These are phyloP conservation scores for Podarcis cretensis DNA, from an alignment of 2,113 vertebrate genomes.

Conservation along the genomic window DNA sequence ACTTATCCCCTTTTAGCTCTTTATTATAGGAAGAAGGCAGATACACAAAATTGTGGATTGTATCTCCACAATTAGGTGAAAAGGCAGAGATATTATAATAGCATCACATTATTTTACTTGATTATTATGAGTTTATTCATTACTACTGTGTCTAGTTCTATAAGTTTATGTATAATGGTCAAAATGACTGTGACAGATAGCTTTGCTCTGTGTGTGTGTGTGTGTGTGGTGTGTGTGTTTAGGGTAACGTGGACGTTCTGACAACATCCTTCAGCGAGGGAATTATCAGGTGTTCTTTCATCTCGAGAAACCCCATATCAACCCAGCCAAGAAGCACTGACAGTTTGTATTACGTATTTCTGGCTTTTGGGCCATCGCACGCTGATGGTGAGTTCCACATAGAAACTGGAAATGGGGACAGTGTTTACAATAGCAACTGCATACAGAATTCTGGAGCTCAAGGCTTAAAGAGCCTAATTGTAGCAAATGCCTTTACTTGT, in stretches of 20 bases:
- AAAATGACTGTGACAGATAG: neutral
- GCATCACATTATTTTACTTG: neutral
- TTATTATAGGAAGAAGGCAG: neutral
- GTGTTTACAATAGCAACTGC: neutral
- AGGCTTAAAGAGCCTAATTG: neutral
- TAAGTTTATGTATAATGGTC: neutral
- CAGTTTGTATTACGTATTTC: conserved; percentile 69
- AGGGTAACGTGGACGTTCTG: conserved; percentile 72
- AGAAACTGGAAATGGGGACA: neutral
- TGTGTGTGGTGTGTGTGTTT: neutral
- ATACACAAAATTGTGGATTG: too few relatives aligned
- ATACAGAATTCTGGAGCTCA: neutral
- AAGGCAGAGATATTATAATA: neutral
- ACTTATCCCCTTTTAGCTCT: neutral
- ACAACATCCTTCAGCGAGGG: conserved; percentile 46
- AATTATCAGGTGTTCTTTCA: conserved; percentile 78
- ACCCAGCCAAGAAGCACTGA: conserved; percentile 43
- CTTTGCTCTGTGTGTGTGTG: too few relatives aligned
- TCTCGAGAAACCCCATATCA: conserved; percentile 68
- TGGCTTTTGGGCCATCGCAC: conserved; percentile 64
- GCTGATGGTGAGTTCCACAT: conserved; percentile 53
- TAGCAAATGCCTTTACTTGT: neutral
- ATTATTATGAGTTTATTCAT: neutral
- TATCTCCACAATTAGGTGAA: neutral
- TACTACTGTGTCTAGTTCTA: neutral